phyloP scores from a whole-genome alignment of 2,113 vertebrate genomes.

The Phrynosoma platyrhinos region DNA sequence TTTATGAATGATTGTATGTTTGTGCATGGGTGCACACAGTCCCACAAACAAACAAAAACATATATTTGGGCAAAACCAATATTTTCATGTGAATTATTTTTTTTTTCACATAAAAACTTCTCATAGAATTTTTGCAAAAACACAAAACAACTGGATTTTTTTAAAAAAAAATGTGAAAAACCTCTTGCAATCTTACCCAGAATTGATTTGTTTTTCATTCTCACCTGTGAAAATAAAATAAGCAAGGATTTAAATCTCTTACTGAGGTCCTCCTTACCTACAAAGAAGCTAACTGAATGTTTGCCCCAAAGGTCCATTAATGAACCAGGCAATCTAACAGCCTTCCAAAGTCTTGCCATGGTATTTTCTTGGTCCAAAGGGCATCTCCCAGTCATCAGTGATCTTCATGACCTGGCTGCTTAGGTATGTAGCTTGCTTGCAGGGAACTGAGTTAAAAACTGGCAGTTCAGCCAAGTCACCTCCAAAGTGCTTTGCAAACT shows the following conservation, averaged over 20 bases:
- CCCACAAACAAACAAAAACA: too few relatives aligned
- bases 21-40: too few relatives aligned
- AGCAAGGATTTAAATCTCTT: not conserved
- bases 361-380: not conserved
- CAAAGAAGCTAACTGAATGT: not conserved
- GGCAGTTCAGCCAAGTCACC: constrained; percentile 80
- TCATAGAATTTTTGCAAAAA: too few relatives aligned
- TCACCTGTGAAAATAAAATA: too few relatives aligned
- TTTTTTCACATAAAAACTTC: too few relatives aligned
- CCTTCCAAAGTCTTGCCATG: not conserved
- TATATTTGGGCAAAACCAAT: too few relatives aligned
- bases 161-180: too few relatives aligned
- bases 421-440: accelerated
- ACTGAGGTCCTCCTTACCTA: not conserved
- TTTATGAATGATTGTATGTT: too few relatives aligned
- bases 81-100: too few relatives aligned
- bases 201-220: too few relatives aligned
- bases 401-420: not conserved
- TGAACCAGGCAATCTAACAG: not conserved
- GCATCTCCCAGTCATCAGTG: not conserved
- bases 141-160: too few relatives aligned
- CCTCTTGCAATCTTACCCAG: too few relatives aligned
- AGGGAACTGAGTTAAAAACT: constrained; percentile 37
- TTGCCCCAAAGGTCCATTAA: not conserved
- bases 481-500: constrained; percentile 80